These are phyloP conservation scores for Perca fluviatilis DNA, from an alignment of 2,113 vertebrate species.

Conservation along the genomic window DNA sequence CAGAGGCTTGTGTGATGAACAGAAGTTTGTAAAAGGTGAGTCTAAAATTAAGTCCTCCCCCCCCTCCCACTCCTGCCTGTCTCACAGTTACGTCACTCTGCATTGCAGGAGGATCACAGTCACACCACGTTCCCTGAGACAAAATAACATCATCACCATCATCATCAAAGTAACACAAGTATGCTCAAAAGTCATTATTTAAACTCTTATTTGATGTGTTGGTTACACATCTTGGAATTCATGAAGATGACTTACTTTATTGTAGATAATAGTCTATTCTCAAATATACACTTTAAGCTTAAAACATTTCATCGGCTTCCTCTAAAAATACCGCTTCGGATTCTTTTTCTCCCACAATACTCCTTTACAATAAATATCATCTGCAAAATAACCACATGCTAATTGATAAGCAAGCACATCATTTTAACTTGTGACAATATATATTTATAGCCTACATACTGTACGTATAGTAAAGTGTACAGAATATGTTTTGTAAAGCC, in stretches of 20 bases:
- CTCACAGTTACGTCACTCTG: slow-evolving; percentile 36
- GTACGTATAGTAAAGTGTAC: neutral
- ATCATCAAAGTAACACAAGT: slow-evolving; percentile 5
- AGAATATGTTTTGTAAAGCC: neutral
- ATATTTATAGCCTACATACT: neutral
- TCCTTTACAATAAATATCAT: neutral
- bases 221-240: neutral
- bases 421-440: neutral
- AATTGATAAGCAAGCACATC: neutral
- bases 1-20: slow-evolving; percentile 42
- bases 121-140: neutral
- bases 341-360: neutral
- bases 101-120: slow-evolving; percentile 32
- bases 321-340: neutral
- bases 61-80: neutral
- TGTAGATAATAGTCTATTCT: neutral
- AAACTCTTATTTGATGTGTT: neutral
- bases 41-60: slow-evolving; percentile 56
- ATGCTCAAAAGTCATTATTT: neutral
- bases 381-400: neutral
- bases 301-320: neutral
- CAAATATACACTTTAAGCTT: neutral
- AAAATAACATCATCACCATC: slow-evolving; percentile 2
- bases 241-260: neutral
- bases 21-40: slow-evolving; percentile 58